A percentile compares a stretch with the other conserved stretches of the same genome.
Conservation (phyloP, 2,113 vertebrate species). For the Phrynosoma blainvillii region DNA sequence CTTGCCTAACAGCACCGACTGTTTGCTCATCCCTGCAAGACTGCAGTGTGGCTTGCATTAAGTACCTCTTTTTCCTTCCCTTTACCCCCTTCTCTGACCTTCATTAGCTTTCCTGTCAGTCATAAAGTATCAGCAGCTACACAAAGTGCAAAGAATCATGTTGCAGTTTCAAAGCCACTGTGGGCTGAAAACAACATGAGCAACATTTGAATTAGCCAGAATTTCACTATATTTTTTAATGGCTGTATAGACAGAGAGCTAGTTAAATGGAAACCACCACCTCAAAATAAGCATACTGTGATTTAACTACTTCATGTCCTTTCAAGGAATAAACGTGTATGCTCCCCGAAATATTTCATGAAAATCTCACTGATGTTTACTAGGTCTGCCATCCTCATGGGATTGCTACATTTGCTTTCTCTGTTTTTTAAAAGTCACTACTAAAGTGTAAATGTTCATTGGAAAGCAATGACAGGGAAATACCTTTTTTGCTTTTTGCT, state of each 20-base stretch:
- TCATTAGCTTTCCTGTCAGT: constrained; percentile 6
- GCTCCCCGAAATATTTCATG: constrained; percentile 12
- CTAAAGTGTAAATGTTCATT: neutral
- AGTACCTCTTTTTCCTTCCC: neutral
- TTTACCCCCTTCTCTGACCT: neutral
- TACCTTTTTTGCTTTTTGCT: too few relatives aligned
- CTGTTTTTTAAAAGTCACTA: neutral
- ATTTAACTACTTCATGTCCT: neutral
- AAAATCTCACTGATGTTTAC: constrained; percentile 19
- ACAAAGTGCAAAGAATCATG: constrained; percentile 1
- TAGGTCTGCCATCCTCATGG: neutral
- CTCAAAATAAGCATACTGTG: neutral
- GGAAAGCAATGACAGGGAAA: neutral
- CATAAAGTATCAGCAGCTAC: neutral
- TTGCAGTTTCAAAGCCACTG: neutral
- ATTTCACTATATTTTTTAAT: neutral
- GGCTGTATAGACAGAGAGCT: neutral
- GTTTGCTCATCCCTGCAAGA: neutral
- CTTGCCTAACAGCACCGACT: neutral
- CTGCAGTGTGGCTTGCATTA: neutral
- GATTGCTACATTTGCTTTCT: neutral
- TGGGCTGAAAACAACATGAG: neutral
- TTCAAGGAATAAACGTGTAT: constrained; percentile 5
- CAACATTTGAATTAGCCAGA: neutral
- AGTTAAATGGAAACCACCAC: constrained; percentile 10